phyloP scores from a whole-genome alignment of 2,113 vertebrate genomes.

The Sporophila hypoxantha region DNA sequence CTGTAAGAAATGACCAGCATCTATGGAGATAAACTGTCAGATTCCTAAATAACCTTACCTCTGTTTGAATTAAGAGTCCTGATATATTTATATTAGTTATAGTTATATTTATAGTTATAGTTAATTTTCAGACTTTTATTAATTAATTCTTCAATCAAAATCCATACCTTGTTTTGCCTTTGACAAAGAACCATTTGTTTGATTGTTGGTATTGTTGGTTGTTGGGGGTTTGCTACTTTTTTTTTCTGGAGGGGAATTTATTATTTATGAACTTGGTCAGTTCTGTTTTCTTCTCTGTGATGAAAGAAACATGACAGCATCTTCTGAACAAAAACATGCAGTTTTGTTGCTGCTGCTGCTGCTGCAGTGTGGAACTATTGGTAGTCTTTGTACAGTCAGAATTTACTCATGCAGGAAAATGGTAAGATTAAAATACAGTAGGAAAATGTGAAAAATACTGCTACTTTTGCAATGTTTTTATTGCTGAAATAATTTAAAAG shows the following conservation, averaged over 20 bases:
- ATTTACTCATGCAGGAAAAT: background rate
- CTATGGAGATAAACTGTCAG: background rate
- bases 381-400: background rate
- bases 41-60: background rate
- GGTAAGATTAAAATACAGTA: background rate
- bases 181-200: background rate
- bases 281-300: background rate
- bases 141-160: background rate
- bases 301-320: background rate
- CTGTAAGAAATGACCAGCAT: background rate
- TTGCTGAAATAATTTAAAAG: background rate
- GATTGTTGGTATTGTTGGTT: background rate
- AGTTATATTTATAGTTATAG: too few species aligned
- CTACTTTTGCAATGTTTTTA: background rate
- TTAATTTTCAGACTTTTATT: background rate
- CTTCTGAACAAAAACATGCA: background rate
- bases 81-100: too few species aligned
- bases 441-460: background rate
- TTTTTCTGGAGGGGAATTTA: background rate
- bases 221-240: fast-evolving
- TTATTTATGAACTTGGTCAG: background rate
- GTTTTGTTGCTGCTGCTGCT: background rate
- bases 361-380: background rate
- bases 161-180: background rate
- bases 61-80: background rate